Evolutionary conservation across 2,888 invertebrate species (phyloP), one percentile per base, ranked within the genome.

Genomic region (Nomada ruficornis): DNA sequence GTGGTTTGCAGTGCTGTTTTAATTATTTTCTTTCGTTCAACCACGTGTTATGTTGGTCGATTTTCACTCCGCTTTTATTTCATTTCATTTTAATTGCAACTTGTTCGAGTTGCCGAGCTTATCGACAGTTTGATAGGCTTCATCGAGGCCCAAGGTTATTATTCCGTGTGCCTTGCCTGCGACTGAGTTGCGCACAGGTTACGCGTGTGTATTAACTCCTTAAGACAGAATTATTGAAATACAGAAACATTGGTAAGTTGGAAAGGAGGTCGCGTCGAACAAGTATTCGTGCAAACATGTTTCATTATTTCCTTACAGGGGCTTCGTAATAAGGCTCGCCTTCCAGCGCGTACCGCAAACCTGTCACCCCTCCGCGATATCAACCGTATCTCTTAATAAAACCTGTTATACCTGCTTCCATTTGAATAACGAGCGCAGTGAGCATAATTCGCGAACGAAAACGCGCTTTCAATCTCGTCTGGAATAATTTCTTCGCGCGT

Each of bases 291-390:
- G 65, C 50, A 29, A 54, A n/a, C 52, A 36, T 29, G 52, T 55
- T 55, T 23, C 42, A 36, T 68, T 55, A 55, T 68, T 68, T 54
- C 67, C 67, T 68, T 68, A 68, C 36, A n/a, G 52, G 52, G 65
- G 29, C 20, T 62, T 55, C 13, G 29, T 47, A 44, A 20, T 64
- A 47, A 52, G 29, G 52, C 10, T n/a, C 26, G 23, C 23, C 23
- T 29, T n/a, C 54, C 36, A 55, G 36, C 52, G 20, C 3, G 36
- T 10, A 42, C 54, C 54, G 10, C 20, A 36, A 55, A 44, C 23
- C 67, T 36, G 7, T 42, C 23, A 29, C 60, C 10, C 42, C 26
- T 36, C 36, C 60, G n/a, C 42, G n/a, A 29, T 59, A 18, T 23
- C 29, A 5, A 15, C 29, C 9, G 11, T 59, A 55, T 42, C 15